Percentiles rank a stretch among this genome's conserved stretches.
Conservation (phyloP, 1,140 invertebrate species). For the Eurytemora carolleeae region DNA sequence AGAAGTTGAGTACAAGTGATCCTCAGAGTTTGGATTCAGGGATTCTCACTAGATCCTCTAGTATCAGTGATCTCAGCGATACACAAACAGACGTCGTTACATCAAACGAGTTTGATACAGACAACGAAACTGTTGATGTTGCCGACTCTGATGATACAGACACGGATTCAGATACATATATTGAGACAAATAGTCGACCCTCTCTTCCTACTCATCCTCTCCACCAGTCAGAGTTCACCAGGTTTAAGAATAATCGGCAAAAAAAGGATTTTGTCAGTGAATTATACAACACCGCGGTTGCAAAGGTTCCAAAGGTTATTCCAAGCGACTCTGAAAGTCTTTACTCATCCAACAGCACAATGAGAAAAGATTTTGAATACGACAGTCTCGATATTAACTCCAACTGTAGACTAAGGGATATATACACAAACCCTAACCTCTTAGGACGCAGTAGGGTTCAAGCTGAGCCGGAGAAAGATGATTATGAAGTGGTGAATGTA, state of each 20-base stretch:
- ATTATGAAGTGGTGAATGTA: neutral
- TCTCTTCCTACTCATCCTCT: too few species aligned
- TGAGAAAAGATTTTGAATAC: neutral
- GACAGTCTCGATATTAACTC: neutral
- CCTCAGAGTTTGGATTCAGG: neutral
- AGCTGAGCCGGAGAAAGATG: too few species aligned
- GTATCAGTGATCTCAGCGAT: neutral
- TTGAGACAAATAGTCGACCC: too few species aligned
- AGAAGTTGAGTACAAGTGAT: neutral
- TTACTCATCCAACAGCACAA: neutral
- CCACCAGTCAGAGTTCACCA: too few species aligned
- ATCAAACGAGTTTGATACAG: neutral
- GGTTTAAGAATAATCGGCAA: too few species aligned
- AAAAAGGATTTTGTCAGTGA: neutral
- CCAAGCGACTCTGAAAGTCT: neutral
- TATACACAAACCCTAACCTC: neutral
- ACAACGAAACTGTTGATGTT: neutral
- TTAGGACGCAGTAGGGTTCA: too few species aligned
- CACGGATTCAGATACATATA: neutral
- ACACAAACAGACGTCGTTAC: neutral
- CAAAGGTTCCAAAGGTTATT: neutral
- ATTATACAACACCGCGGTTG: neutral
- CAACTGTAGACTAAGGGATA: neutral
- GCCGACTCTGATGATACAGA: neutral
- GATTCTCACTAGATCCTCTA: neutral